phyloP scores from a whole-genome alignment of 2,797 vertebrate species.

The Paedocypris micromegethes region DNA sequence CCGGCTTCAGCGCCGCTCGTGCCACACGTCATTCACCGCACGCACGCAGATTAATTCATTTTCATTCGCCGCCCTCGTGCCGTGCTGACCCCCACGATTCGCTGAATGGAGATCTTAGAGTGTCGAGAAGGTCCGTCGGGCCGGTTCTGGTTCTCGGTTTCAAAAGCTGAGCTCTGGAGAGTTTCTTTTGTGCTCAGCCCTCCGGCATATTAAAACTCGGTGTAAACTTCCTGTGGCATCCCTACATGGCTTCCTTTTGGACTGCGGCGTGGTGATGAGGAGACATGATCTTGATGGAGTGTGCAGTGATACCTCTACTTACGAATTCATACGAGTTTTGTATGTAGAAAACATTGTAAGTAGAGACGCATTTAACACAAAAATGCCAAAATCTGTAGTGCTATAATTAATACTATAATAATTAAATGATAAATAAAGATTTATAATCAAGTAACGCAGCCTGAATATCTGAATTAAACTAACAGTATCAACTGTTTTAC shows the following conservation, averaged over 20 bases:
- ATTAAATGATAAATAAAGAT: too few species aligned
- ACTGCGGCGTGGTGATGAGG: constrained; percentile 40
- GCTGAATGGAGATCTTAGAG: constrained; percentile 61
- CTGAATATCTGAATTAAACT: too few species aligned
- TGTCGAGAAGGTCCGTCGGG: constrained; percentile 64
- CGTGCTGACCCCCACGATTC: constrained; percentile 67
- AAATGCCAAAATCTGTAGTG: too few species aligned
- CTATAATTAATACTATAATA: too few species aligned
- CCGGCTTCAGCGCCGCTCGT: constrained; percentile 86
- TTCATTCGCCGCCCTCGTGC: constrained; percentile 84
- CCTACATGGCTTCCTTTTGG: constrained; percentile 36
- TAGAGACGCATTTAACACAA: too few species aligned
- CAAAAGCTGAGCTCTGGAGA: constrained; percentile 51
- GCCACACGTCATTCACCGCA: constrained; percentile 82
- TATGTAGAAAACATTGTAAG: too few species aligned
- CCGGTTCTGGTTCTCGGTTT: constrained; percentile 43
- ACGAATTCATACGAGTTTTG: too few species aligned
- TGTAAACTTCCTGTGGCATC: constrained; percentile 37
- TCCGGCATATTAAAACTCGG: constrained; percentile 50
- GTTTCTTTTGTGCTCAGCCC: constrained; percentile 51
- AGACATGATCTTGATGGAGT: constrained; percentile 41
- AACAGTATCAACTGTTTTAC: too few species aligned
- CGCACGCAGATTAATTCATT: constrained; percentile 99
- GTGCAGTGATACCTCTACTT: too few species aligned
- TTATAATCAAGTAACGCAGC: too few species aligned